Percentiles rank a stretch among this genome's conserved stretches.
These are phyloP conservation scores for Rhodinocichla rosea DNA, from an alignment of 2,113 vertebrate genomes.

Conservation along the genomic window DNA sequence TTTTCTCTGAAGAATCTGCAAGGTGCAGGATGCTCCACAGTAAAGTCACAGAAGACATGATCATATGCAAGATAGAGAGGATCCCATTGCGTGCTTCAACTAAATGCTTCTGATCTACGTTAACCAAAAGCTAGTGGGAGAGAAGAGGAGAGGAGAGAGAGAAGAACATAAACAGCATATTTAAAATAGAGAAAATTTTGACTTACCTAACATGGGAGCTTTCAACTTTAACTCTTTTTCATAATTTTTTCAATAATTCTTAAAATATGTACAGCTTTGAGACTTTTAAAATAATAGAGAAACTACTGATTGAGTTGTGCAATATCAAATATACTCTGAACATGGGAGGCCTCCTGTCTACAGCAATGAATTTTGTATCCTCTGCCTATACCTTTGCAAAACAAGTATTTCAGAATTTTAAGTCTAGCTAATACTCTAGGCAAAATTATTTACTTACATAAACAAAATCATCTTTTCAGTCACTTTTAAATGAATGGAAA, in stretches of 20 bases:
- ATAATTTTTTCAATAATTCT: neutral
- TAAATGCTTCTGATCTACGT: slow-evolving; percentile 93
- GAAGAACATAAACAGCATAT: neutral
- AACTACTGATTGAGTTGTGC: neutral
- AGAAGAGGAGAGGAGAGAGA: neutral
- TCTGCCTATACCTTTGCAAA: neutral
- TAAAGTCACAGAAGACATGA: slow-evolving; percentile 96
- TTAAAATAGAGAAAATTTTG: neutral
- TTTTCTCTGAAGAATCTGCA: slow-evolving; percentile 89
- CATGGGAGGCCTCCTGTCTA: neutral
- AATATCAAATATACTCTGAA: neutral
- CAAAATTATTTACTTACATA: neutral
- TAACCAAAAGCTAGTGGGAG: slow-evolving; percentile 83
- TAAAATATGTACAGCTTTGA: neutral
- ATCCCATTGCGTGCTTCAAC: slow-evolving; percentile 93
- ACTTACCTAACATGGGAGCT: neutral
- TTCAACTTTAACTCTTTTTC: neutral
- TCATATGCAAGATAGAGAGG: slow-evolving; percentile 94
- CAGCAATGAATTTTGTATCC: neutral
- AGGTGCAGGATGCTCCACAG: slow-evolving; percentile 93
- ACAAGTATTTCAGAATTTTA: neutral
- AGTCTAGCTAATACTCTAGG: neutral
- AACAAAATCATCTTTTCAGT: neutral
- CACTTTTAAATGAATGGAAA: neutral
- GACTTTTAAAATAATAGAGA: neutral